Base-by-base conservation (phyloP, 2,113 vertebrate genomes). In the Poicephalus meyeri region DNA sequence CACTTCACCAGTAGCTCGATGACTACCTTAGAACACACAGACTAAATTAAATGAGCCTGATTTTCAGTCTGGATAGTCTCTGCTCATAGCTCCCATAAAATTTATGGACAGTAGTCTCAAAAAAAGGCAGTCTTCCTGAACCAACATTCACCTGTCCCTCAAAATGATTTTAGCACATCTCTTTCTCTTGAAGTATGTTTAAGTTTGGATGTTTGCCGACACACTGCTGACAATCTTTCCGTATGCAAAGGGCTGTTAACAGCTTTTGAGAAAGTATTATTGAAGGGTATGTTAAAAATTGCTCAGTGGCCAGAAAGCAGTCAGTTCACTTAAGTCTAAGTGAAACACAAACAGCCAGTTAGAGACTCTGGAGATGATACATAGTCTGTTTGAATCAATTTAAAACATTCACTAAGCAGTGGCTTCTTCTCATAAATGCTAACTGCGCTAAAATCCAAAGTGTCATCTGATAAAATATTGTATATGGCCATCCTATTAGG, bases 391-490 rank as follows among this genome's bases (percentile, higher is more conserved):
- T 91, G 58, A 37, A 42, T 26, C 1, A 84, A 89, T 94, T 97
- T 25, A 90, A 92, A 93, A 87, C 49, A 93, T 88, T 92, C 5
- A 33, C 25, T 64, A 88, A 92, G 94, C 52, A 90, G 42, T 87
- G 52, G 7, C 2, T 66, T 77, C 46, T 83, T 96, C 94, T 96
- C 47, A 82, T 96, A 93, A 97, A 95, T n/a, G 78, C 47, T 87
- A 95, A 70, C 73, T 89, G 47, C 10, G 4, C 69, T 96, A 93
- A 97, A 97, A 95, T 87, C 35, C 35, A 88, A 94, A 92, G 47
- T 84, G 91, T 65, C 78, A 89, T 77, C 63, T 74, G 79, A 93
- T 96, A 89, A 96, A 95, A 91, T 78, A 87, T 16, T 94, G 63
- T 85, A 44, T 56, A 56, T 80, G 56, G 71, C 28, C 79, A 92